A percentile compares a stretch with the other conserved stretches of the same genome.
These are phyloP conservation scores for Anguilla obscura DNA, from an alignment of 2,797 vertebrate genomes.

Conservation along the genomic window DNA sequence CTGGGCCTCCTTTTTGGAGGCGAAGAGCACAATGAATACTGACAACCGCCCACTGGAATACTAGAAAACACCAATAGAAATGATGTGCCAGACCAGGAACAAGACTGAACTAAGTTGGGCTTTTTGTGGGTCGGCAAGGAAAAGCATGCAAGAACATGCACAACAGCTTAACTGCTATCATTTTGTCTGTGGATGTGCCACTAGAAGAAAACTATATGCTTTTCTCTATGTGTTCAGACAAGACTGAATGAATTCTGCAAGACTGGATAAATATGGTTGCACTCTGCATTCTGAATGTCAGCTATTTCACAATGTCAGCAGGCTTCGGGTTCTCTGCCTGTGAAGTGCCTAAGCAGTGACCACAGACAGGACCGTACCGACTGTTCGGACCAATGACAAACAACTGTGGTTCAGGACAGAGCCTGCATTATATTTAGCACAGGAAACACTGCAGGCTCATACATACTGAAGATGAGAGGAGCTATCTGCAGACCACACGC, in stretches of 20 bases:
- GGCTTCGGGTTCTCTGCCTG: background rate
- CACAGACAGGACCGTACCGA: background rate
- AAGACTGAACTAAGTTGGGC: background rate
- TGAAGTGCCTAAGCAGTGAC: too few relatives aligned
- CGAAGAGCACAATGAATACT: background rate
- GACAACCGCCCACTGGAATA: background rate
- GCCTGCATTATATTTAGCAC: background rate
- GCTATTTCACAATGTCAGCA: background rate
- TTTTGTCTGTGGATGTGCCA: background rate
- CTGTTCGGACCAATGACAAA: background rate
- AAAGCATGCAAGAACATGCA: background rate
- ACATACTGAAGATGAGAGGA: background rate
- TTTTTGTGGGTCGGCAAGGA: background rate
- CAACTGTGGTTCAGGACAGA: background rate
- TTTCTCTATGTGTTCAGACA: background rate
- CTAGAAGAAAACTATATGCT: background rate
- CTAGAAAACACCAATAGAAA: background rate
- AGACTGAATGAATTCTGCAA: background rate
- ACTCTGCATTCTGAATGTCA: background rate
- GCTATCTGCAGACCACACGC: background rate
- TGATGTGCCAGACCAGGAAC: background rate
- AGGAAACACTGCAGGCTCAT: background rate
- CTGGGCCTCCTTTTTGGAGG: background rate
- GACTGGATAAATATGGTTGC: background rate
- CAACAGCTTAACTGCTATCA: background rate